These are phyloP conservation scores for Allophyes oxyacanthae DNA, from an alignment of 2,888 invertebrate genomes.

Conservation along the genomic window DNA sequence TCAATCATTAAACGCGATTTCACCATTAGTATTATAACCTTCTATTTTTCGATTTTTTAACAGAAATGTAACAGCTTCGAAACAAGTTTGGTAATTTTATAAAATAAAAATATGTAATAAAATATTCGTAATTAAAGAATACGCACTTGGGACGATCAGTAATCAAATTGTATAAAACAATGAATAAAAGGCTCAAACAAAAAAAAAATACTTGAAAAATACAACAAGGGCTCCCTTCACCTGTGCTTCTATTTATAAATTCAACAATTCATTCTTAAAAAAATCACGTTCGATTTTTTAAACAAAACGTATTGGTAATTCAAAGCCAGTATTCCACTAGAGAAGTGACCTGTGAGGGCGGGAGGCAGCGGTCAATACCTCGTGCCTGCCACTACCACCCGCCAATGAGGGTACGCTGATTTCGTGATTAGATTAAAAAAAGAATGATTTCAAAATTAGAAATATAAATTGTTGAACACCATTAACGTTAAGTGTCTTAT, in stretches of 20 bases:
- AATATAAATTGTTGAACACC: conserved; percentile 55
- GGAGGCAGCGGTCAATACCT: conserved; percentile 80
- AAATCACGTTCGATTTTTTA: conserved; percentile 40
- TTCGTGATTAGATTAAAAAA: conserved; percentile 77
- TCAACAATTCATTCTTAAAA: conserved; percentile 16
- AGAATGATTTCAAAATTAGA: conserved; percentile 65
- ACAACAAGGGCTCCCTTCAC: conserved; percentile 20
- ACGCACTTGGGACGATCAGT: too few species aligned
- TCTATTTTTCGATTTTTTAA: too few species aligned
- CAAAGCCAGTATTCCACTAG: conserved; percentile 59
- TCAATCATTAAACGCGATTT: neutral
- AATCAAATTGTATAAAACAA: too few species aligned
- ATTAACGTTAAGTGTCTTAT: conserved; percentile 24
- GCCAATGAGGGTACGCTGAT: conserved; percentile 73
- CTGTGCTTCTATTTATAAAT: conserved; percentile 25
- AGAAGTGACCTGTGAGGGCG: conserved; percentile 64
- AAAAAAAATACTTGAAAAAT: conserved; percentile 1
- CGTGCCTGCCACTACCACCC: conserved; percentile 79
- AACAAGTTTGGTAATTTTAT: too few species aligned
- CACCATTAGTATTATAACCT: too few species aligned
- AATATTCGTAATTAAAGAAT: too few species aligned
- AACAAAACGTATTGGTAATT: conserved; percentile 62
- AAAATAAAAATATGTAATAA: too few species aligned
- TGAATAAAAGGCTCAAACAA: neutral
- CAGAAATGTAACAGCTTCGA: too few species aligned